Conservation (phyloP, 2,888 invertebrate genomes). For the Plagodis pulveraria region DNA sequence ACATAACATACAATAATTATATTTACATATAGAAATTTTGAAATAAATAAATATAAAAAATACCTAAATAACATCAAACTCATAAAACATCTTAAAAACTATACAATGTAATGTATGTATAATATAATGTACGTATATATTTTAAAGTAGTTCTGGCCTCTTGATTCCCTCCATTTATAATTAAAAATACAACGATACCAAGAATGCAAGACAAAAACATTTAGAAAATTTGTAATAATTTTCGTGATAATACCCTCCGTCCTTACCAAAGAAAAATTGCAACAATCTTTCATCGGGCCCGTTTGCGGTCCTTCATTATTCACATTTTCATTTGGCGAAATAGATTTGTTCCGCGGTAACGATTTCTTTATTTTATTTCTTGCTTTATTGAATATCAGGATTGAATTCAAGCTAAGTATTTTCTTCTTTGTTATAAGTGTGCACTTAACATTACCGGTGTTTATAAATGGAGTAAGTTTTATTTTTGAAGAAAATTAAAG, state of each 20-base stretch:
- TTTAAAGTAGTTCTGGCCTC: no score
- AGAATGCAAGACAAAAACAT: background rate
- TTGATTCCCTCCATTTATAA: background rate
- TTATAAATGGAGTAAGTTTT: no score
- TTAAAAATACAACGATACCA: background rate
- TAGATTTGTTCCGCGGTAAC: slow-evolving; percentile 31
- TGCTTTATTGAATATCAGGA: background rate
- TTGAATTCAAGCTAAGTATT: background rate
- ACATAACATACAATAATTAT: no score
- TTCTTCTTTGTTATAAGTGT: no score
- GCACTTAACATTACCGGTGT: no score
- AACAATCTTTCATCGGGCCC: slow-evolving; percentile 14
- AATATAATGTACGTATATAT: no score
- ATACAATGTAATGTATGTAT: no score
- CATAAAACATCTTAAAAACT: no score
- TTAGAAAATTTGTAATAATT: slow-evolving; percentile 14
- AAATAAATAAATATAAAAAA: no score
- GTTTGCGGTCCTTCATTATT: slow-evolving; percentile 21
- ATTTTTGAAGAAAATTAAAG: no score
- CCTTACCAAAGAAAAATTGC: slow-evolving; percentile 9
- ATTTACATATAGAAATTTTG: no score
- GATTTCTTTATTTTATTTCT: slow-evolving; percentile 27
- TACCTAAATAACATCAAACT: no score
- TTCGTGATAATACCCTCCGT: slow-evolving; percentile 11
- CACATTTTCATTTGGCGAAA: slow-evolving; percentile 40